phyloP scores from a whole-genome alignment of 2,797 vertebrate genomes.

The Coilia nasus region DNA sequence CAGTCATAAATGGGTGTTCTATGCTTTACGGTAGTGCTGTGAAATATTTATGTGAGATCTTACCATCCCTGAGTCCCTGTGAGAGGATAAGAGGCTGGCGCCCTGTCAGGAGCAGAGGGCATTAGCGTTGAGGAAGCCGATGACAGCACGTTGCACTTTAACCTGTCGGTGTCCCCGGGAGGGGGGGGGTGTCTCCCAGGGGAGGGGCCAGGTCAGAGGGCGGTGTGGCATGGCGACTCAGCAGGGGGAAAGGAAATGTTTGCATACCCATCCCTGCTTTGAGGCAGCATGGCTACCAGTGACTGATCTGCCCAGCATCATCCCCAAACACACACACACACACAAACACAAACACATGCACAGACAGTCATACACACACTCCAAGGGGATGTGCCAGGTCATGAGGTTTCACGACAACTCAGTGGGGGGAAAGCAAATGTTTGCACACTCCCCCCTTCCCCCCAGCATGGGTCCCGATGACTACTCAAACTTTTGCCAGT shows the following conservation, averaged over 20 bases:
- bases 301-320: background rate
- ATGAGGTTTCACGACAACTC: too few species aligned
- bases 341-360: too few species aligned
- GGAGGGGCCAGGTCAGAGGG: constrained; percentile 37
- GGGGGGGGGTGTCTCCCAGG: constrained; percentile 20
- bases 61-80: constrained; percentile 4
- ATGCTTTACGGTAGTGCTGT: constrained; percentile 47
- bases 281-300: background rate
- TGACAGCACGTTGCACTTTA: constrained; percentile 52
- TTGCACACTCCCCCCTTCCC: too few species aligned
- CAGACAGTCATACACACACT: too few species aligned
- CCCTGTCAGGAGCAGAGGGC: constrained; percentile 40
- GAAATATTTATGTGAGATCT: constrained; percentile 58
- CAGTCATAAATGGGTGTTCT: constrained; percentile 42
- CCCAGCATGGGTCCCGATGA: too few species aligned
- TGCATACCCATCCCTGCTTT: background rate
- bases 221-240: background rate
- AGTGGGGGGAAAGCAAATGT: too few species aligned
- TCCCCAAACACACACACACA: too few species aligned
- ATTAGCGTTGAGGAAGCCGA: constrained; percentile 48
- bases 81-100: constrained; percentile 33
- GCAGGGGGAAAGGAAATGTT: background rate
- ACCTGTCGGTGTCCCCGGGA: constrained; percentile 26
- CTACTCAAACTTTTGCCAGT: too few species aligned
- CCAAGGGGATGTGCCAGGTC: too few species aligned